These are phyloP conservation scores for Mesochorus sp. DNA, from an alignment of 2,888 invertebrate genomes.

Conservation along the genomic window DNA sequence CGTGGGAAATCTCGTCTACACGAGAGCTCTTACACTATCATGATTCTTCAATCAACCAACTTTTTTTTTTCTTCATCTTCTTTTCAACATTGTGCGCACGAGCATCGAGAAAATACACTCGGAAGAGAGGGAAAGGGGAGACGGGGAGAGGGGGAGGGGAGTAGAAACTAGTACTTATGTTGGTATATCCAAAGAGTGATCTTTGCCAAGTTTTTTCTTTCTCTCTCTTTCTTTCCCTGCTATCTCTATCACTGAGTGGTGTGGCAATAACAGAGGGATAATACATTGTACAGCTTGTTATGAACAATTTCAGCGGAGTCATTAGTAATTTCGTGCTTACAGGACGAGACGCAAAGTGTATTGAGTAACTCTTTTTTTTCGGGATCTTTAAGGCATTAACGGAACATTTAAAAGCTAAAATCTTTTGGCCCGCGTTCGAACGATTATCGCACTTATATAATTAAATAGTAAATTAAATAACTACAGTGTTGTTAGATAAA, in stretches of 20 bases:
- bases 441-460: too few relatives aligned
- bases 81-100: conserved; percentile 45
- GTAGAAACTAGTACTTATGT: not conserved
- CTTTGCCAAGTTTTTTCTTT: conserved; percentile 14
- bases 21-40: conserved; percentile 32
- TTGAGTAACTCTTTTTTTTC: conserved; percentile 10
- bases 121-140: conserved; percentile 5
- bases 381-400: too few relatives aligned
- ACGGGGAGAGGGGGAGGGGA: too few relatives aligned
- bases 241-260: not conserved
- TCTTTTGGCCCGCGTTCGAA: too few relatives aligned
- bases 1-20: conserved; percentile 57
- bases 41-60: conserved; percentile 49
- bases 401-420: too few relatives aligned
- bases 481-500: too few relatives aligned
- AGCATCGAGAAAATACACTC: conserved; percentile 43
- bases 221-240: not conserved
- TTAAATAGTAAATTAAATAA: too few relatives aligned
- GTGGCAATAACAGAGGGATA: conserved; percentile 26
- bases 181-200: conserved; percentile 28
- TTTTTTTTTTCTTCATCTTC: conserved; percentile 5
- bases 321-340: conserved; percentile 22
- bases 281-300: conserved; percentile 28
- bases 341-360: conserved; percentile 5
- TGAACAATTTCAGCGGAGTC: conserved; percentile 15